Base-by-base conservation (phyloP, 2,797 vertebrate genomes). In the Bothrops alternatus region DNA sequence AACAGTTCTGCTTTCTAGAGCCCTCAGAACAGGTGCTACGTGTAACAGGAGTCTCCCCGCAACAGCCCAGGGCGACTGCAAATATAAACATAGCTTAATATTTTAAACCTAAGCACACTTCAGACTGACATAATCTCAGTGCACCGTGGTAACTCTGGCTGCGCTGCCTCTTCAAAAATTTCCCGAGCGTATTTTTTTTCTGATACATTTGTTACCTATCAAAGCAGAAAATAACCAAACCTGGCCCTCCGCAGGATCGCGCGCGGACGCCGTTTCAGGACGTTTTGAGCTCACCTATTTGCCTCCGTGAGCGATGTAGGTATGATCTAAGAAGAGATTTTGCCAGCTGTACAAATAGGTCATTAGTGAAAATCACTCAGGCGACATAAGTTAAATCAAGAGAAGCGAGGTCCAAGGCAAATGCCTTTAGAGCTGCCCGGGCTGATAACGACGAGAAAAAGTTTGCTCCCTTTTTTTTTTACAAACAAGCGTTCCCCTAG, bases 381-480 rank as follows among this genome's bases (percentile, higher is more conserved):
- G 86, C n/a, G 55, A 78, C n/a, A 18, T 6, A 50, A 50, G 61
- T 73, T 73, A 50, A 50, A 26, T 8, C 8, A 20, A 86, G n/a
- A 56, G 60, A 53, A 10, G 55, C 10, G 37, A 61, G 65, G 5
- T 26, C 4, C 14, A 2, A 32, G 86, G 42, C 56, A 42, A 53
- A 90, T 26, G 58, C 23, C n/a, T 16, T 42, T 32, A 55, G 11
- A 28, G 12, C 86, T 56, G 65, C 65, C 57, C 26, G 47, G 14
- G 18, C 10, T 65, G 16, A 6, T 78, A n/a, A 13, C 18, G 0
- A 5, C 50, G 37, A 91, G 25, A 0, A 26, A 91, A 92, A 95
- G 69, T 96, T 96, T 94, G 58, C 47, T 14, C 47, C 37, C n/a
- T 0, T 56, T 53, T 50, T 53, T 50, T 50, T 63, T 42, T 5